Evolutionary conservation across 1,140 invertebrate species (phyloP).

Genomic region (Caenorhabditis inopinata): DNA sequence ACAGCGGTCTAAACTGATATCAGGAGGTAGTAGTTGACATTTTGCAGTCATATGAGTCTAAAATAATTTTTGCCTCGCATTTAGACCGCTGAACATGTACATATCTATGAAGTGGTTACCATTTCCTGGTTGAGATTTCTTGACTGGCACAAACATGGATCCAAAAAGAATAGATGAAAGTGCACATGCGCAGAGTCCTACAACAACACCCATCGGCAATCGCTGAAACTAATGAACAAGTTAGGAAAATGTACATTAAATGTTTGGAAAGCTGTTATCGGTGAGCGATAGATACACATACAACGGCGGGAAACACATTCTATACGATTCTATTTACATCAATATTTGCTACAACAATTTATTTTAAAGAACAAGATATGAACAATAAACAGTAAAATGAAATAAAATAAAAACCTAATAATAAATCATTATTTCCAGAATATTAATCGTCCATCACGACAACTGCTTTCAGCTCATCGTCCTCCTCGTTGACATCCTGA

Average conservation of each 20-base stretch:
- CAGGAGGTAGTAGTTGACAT: no score
- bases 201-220: constrained; percentile 7
- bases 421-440: neutral
- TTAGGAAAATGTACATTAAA: neutral
- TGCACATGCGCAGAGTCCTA: constrained; percentile 47
- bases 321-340: neutral
- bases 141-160: constrained; percentile 51
- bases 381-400: neutral
- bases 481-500: constrained; percentile 51
- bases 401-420: neutral
- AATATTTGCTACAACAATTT: neutral
- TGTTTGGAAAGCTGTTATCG: no score
- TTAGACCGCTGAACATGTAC: no score
- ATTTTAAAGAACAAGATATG: neutral
- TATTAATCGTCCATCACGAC: constrained; percentile 51
- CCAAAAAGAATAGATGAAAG: constrained; percentile 51
- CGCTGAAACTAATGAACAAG: neutral
- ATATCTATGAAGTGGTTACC: constrained; percentile 17
- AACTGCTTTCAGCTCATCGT: constrained; percentile 48
- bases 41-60: no score
- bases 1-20: no score
- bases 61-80: no score
- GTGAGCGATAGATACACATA: no score
- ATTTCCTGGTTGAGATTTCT: constrained; percentile 48
- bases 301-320: no score